phyloP scores from a whole-genome alignment of 2,888 invertebrate genomes.

The Chaitophorus viminalis region DNA sequence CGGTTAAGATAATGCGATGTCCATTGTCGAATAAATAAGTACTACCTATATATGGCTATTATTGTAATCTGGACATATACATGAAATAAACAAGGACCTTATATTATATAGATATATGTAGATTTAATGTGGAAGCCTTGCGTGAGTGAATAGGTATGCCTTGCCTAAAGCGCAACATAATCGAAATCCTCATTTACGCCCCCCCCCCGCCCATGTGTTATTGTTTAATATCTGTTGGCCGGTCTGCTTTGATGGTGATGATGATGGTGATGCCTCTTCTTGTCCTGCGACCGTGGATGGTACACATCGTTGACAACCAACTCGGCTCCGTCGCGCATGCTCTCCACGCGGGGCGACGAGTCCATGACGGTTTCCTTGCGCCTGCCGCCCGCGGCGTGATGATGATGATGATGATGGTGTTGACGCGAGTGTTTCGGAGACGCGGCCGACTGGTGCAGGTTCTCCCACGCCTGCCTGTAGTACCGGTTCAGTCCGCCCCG shows the following conservation, averaged over 20 bases:
- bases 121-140: neutral
- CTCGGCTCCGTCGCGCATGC: conserved; percentile 79
- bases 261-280: conserved; percentile 79
- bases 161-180: conserved; percentile 9
- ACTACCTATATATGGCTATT: too few species aligned
- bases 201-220: neutral
- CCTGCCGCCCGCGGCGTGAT: conserved; percentile 70
- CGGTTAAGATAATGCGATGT: too few species aligned
- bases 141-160: neutral
- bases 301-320: conserved; percentile 76
- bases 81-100: too few species aligned
- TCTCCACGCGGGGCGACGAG: conserved; percentile 68
- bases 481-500: conserved; percentile 85
- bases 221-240: conserved; percentile 36
- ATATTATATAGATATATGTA: too few species aligned
- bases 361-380: conserved; percentile 78
- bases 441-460: conserved; percentile 82
- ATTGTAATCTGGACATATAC: too few species aligned
- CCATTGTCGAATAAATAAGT: too few species aligned
- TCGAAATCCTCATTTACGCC: conserved; percentile 40
- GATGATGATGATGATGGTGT: conserved; percentile 54
- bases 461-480: conserved; percentile 93
- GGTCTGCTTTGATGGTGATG: conserved; percentile 72
- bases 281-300: conserved; percentile 70
- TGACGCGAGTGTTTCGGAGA: conserved; percentile 63